Conservation (phyloP, 2,888 invertebrate species). For the Xanthia icteritia region DNA sequence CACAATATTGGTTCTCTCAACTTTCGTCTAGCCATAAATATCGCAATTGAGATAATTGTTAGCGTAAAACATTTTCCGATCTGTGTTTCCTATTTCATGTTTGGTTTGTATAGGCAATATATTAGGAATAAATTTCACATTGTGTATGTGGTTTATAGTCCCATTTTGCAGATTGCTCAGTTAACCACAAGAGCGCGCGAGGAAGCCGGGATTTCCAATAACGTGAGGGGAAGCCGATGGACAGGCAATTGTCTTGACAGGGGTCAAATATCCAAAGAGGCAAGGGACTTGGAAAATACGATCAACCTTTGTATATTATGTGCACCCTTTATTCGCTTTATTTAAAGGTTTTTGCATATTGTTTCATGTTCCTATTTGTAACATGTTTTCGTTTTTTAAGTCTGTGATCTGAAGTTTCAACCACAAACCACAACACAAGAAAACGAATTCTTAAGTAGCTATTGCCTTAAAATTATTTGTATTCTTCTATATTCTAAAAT, state of each 20-base stretch:
- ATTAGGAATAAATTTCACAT: constrained; percentile 53
- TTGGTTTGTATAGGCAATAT: constrained; percentile 32
- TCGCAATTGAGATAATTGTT: background rate
- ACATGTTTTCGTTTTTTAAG: background rate
- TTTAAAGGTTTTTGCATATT: constrained; percentile 38
- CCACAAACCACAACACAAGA: background rate
- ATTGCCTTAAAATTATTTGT: background rate
- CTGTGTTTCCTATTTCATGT: constrained; percentile 4
- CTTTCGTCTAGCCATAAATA: background rate
- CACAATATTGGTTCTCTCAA: constrained; percentile 7
- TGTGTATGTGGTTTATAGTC: constrained; percentile 67
- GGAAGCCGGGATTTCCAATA: constrained; percentile 82
- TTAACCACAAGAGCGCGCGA: constrained; percentile 78
- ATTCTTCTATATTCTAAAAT: constrained; percentile 1
- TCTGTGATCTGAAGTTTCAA: background rate
- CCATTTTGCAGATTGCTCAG: constrained; percentile 77
- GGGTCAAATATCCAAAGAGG: constrained; percentile 82
- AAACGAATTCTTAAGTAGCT: background rate
- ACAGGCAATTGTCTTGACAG: constrained; percentile 81
- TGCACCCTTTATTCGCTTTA: constrained; percentile 46
- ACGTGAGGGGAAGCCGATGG: constrained; percentile 81
- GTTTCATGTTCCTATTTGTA: constrained; percentile 4
- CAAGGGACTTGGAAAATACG: constrained; percentile 67
- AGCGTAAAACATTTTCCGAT: background rate
- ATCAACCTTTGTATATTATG: constrained; percentile 58